Percentiles rank a stretch among this genome's conserved stretches.
Evolutionary conservation across 2,797 vertebrate species (phyloP).

Genomic region (Tauraco hartlaubi): DNA sequence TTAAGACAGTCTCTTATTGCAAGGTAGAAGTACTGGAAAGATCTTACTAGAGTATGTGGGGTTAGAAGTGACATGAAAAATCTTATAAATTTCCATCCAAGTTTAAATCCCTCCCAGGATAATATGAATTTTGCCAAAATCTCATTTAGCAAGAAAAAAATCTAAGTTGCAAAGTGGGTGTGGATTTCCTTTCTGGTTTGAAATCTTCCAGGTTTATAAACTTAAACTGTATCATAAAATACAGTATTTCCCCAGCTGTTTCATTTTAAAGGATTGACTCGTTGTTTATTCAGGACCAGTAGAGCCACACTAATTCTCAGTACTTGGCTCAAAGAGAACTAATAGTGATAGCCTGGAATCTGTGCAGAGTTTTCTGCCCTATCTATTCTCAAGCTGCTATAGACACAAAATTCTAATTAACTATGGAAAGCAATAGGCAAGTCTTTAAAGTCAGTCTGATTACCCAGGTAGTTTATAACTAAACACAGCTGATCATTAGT

Average conservation of each 20-base stretch:
- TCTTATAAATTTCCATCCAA: neutral
- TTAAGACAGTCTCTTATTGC: neutral
- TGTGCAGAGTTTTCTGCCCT: neutral
- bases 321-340: neutral
- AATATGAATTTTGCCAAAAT: neutral
- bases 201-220: neutral
- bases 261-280: neutral
- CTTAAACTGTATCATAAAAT: neutral
- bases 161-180: neutral
- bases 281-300: neutral
- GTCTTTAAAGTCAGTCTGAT: neutral
- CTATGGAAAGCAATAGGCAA: neutral
- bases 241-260: neutral
- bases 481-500: neutral
- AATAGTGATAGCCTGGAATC: neutral
- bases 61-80: neutral
- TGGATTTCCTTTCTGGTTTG: neutral
- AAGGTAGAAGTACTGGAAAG: neutral
- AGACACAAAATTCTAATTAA: neutral
- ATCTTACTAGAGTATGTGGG: neutral
- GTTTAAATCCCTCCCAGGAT: neutral
- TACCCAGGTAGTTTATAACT: neutral
- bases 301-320: neutral
- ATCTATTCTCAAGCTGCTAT: neutral
- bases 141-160: neutral